Evolutionary conservation across 2,888 invertebrate genomes (phyloP), one percentile per base, ranked within the genome.

Genomic region (Neoascia interrupta): DNA sequence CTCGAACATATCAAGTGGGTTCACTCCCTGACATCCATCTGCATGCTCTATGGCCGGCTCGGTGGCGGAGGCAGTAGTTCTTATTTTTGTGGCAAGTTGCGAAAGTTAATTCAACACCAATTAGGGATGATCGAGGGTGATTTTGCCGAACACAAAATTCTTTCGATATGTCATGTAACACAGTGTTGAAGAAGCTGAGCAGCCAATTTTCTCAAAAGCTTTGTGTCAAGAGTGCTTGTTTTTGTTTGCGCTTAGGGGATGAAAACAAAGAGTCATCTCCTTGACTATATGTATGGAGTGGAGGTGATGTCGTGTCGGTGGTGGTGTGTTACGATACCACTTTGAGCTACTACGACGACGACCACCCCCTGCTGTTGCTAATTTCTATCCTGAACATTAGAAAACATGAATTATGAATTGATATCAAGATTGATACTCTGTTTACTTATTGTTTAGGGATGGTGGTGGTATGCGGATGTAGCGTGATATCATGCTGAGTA

Each of bases 361-460:
- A 10, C 3, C 16, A 16, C 47, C 45, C 43, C 36, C 70, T 60
- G 43, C 73, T 74, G 61, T 34, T 75, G 60, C 39, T 74, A 63
- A 81, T 74, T 54, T 66, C 70, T 70, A 36, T 31, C 28, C 73
- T 58, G 47, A 66, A 81, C 76, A 66, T 79, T 76, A 70, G 70
- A 66, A 86, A 87, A 86, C 87, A 88, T 88, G 88, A 88, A 88
- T 88, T 88, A 88, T 88, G 87, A 88, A 88, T 87, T 88, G 87
- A 86, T 87, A 87, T 86, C 85, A 85, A 87, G 87, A 87, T 87
- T 86, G 86, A 87, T 87, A 53, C 60, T 16, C 54, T 82, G 61
- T 64, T 80, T 79, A 66, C 73, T 79, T 61, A 73, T 56, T 23
- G 61, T 31, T 66, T 23, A 16, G 10, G 45, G 43, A n/a, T 36